Percentiles rank a stretch among this genome's conserved stretches.
Conservation (phyloP, 1,140 invertebrate genomes). For the Nymphalis io region DNA sequence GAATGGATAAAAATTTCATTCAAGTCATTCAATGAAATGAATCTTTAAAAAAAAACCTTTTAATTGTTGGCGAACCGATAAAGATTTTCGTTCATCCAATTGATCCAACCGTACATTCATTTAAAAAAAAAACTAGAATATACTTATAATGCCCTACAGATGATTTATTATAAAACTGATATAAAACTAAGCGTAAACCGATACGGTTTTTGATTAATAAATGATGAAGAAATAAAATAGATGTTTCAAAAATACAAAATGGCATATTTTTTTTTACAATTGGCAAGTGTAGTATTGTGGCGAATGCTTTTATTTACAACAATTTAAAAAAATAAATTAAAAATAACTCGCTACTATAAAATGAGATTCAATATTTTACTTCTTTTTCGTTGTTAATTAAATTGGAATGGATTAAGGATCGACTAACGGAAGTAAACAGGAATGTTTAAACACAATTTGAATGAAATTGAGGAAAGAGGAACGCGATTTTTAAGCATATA, state of each 20-base stretch:
- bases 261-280: conserved; percentile 5
- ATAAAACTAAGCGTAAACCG: neutral
- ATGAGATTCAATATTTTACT: conserved; percentile 18
- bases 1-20: too few species aligned
- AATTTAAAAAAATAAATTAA: conserved; percentile 11
- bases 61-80: too few species aligned
- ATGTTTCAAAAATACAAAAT: conserved; percentile 4
- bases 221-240: neutral
- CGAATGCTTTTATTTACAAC: conserved; percentile 12
- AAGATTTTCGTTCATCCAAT: too few species aligned
- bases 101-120: too few species aligned
- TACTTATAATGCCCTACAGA: neutral
- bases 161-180: neutral
- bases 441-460: neutral
- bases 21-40: too few species aligned
- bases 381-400: conserved; percentile 1
- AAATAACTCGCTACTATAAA: conserved; percentile 3
- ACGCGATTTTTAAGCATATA: neutral
- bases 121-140: too few species aligned
- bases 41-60: too few species aligned
- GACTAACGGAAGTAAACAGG: conserved; percentile 1
- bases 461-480: neutral
- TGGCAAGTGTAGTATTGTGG: conserved; percentile 19
- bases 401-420: conserved; percentile 8
- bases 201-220: neutral